Evolutionary conservation across 2,888 invertebrate species (phyloP), one percentile per base, ranked within the genome.

Genomic region (Notodonta ziczac): DNA sequence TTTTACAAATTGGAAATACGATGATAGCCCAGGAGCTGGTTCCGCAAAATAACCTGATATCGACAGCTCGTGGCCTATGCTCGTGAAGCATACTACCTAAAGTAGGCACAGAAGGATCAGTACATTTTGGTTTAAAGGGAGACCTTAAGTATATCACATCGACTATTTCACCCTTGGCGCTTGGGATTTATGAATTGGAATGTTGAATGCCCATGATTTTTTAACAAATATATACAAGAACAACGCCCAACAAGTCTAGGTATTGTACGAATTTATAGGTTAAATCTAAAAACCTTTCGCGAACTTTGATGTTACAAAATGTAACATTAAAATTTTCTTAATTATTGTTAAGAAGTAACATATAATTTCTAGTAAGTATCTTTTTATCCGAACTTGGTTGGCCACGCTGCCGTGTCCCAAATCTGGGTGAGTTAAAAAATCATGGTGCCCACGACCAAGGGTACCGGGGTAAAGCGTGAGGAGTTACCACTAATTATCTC

Each of bases 61-160:
- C 63, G 66, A 60, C 57, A 70, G 61, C 80, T 77, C 78, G 73
- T 65, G 74, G 64, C 54, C 72, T 78, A 82, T 73, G 70, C 70
- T 65, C 74, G 63, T 64, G 73, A 76, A 77, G 75, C 75, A 70
- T 73, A 77, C 70, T 74, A 71, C 76, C 73, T 88, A 92, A 80
- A 90, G 86, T 88, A 93, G 93, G 93, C 93, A 93, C 93, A 91
- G 91, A 90, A 88, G 91, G 92, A 89, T 93, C 93, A 93, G 93
- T 93, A 93, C 93, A 86, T 91, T 92, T 90, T 92, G 92, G 90
- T 92, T 88, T 81, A 82, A 85, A 75, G 89, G 91, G 90, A 89
- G 86, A 88, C 84, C 86, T 89, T 90, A 87, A 88, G 81, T 74
- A 84, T 93, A 93, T 92, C 92, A 93, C 91, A 91, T 87, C 86